Evolutionary conservation across 2,113 vertebrate species (phyloP).

Genomic region (Columbina picui): DNA sequence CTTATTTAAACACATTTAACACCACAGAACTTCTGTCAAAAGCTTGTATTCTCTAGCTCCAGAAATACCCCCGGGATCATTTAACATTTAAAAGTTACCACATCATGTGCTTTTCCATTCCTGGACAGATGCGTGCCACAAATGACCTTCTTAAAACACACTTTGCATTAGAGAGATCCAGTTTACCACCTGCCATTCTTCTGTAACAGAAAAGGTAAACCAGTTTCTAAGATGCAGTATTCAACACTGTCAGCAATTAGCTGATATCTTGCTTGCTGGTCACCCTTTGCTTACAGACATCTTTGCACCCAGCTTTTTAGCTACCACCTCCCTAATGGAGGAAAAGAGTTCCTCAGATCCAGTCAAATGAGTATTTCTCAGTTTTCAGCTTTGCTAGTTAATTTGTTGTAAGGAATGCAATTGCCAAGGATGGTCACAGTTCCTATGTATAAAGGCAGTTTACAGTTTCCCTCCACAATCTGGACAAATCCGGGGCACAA

Average conservation of each 20-base stretch:
- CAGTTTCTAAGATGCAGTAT: neutral
- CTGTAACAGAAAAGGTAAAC: neutral
- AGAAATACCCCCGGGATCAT: neutral
- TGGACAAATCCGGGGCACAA: neutral
- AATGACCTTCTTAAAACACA: neutral
- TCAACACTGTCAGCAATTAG: neutral
- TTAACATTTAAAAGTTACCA: neutral
- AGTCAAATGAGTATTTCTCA: neutral
- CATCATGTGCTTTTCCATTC: neutral
- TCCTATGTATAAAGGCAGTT: neutral
- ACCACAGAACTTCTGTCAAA: neutral
- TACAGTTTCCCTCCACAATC: too few relatives aligned
- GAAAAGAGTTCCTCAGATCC: neutral
- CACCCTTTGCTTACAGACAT: neutral
- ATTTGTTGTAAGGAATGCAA: neutral
- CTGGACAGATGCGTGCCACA: too few relatives aligned
- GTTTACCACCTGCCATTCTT: neutral
- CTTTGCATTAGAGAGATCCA: neutral
- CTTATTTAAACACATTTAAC: neutral
- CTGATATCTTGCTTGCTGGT: neutral
- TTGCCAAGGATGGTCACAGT: too few relatives aligned
- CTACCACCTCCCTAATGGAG: neutral
- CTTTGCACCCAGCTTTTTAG: neutral
- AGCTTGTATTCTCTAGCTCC: neutral
- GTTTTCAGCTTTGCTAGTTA: neutral